Percentiles rank a stretch among this genome's conserved stretches.
Conservation (phyloP, 2,797 vertebrate species). For the Pachyuromys duprasi region DNA sequence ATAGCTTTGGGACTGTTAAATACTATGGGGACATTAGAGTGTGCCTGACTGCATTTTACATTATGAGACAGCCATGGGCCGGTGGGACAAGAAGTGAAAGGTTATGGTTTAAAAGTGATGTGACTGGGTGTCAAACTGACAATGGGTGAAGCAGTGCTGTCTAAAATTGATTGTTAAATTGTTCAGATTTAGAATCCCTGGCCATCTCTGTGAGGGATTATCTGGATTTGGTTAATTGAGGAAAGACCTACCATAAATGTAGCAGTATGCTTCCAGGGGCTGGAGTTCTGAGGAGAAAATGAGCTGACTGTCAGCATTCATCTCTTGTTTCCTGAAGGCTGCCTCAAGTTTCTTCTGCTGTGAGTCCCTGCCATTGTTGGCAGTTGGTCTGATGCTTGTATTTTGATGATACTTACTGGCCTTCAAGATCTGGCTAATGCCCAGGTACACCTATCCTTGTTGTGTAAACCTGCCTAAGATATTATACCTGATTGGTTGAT, state of each 20-base stretch:
- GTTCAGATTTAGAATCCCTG: background rate
- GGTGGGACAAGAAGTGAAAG: background rate
- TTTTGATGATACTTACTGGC: no score
- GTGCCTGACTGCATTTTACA: background rate
- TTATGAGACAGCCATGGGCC: background rate
- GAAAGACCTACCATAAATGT: no score
- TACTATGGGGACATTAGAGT: background rate
- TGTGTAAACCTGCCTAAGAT: no score
- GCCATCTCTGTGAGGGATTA: background rate
- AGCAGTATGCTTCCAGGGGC: background rate
- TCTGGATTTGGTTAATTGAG: background rate
- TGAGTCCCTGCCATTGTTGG: background rate
- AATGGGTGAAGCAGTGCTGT: no score
- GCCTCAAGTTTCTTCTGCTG: background rate
- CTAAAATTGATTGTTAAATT: background rate
- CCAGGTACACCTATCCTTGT: no score
- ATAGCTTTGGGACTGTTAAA: background rate
- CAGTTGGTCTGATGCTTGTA: no score
- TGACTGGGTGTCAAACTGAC: background rate
- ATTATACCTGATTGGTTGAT: no score
- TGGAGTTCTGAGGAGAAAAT: background rate
- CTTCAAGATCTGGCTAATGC: no score
- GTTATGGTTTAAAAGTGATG: background rate
- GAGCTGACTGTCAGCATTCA: background rate
- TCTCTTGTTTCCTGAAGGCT: background rate